These are phyloP conservation scores for Benthosema pterotum DNA, from an alignment of 2,797 vertebrate genomes.

Conservation along the genomic window DNA sequence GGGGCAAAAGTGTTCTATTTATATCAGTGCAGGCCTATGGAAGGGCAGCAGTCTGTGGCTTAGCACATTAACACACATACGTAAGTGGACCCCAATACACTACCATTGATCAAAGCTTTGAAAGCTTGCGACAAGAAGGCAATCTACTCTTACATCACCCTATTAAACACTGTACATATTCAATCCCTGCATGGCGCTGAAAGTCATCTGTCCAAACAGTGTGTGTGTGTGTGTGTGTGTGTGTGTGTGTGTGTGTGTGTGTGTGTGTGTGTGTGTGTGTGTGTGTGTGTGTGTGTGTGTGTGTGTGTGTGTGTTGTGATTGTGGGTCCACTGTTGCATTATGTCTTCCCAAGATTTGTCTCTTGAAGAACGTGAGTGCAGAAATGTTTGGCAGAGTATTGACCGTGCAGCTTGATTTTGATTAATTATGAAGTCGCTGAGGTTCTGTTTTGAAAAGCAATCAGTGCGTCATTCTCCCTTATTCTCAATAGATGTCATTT, in stretches of 20 bases:
- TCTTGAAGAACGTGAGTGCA: slow-evolving; percentile 24
- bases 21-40: slow-evolving; percentile 60
- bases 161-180: slow-evolving; percentile 42
- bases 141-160: slow-evolving; percentile 34
- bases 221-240: too few relatives aligned
- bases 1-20: slow-evolving; percentile 68
- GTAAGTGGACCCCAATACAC: slow-evolving; percentile 30
- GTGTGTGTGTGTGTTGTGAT: background rate
- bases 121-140: slow-evolving; percentile 44
- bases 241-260: too few relatives aligned
- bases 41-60: slow-evolving; percentile 59
- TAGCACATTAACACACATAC: slow-evolving; percentile 66
- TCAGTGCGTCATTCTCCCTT: slow-evolving; percentile 18
- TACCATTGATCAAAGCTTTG: slow-evolving; percentile 50
- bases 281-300: too few relatives aligned
- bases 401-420: slow-evolving; percentile 24
- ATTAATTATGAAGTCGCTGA: slow-evolving; percentile 30
- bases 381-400: slow-evolving; percentile 14
- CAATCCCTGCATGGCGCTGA: slow-evolving; percentile 27
- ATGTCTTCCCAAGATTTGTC: slow-evolving; percentile 20
- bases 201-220: slow-evolving; percentile 33
- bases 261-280: too few relatives aligned
- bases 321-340: slow-evolving; percentile 29
- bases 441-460: slow-evolving; percentile 43
- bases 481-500: slow-evolving; percentile 7